Conservation (phyloP, 2,113 vertebrate genomes). For the Tichodroma muraria region DNA sequence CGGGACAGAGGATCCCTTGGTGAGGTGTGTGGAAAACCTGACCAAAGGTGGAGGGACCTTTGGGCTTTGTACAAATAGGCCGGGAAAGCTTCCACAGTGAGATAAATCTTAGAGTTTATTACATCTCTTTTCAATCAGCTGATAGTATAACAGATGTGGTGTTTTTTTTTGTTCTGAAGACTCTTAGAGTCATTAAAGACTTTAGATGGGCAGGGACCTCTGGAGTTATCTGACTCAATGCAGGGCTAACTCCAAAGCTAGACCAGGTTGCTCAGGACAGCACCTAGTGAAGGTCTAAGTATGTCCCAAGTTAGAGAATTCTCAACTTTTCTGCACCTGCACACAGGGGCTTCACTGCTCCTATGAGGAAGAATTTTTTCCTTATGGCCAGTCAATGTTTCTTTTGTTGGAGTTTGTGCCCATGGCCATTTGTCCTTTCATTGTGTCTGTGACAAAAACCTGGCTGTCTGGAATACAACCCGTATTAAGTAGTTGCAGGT, state of each 20-base stretch:
- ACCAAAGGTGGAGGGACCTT: neutral
- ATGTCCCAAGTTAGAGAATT: neutral
- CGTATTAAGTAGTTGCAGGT: neutral
- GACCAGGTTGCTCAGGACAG: neutral
- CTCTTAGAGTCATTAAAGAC: neutral
- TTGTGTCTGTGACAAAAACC: neutral
- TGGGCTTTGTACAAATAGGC: neutral
- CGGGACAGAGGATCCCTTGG: neutral
- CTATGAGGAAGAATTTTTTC: neutral
- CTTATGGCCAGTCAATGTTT: neutral
- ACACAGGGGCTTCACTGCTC: neutral
- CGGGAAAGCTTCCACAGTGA: neutral
- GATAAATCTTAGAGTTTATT: neutral
- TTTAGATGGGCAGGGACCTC: neutral
- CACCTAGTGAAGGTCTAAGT: neutral
- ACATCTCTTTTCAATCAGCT: neutral
- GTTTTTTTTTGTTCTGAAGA: neutral
- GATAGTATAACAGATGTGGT: neutral
- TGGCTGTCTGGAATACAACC: neutral
- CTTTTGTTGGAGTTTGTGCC: neutral
- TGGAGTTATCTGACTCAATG: neutral
- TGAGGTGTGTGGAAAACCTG: neutral
- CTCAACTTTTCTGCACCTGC: neutral
- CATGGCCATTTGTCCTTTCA: neutral
- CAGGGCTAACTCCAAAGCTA: neutral